Evolutionary conservation across 2,113 vertebrate genomes (phyloP).

Genomic region (Mus spicilegus): DNA sequence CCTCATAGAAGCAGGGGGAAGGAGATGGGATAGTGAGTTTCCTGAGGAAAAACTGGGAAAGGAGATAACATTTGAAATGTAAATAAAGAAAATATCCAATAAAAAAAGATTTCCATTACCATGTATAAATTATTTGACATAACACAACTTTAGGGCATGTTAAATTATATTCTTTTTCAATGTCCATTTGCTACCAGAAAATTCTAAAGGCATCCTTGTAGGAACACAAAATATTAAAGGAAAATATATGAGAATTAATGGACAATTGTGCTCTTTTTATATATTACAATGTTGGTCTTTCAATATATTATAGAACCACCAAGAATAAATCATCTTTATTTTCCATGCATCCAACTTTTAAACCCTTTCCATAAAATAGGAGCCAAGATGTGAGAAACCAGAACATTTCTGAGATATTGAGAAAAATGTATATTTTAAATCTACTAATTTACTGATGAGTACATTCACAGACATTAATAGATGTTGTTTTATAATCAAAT

Average conservation of each 20-base stretch:
- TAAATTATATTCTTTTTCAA: constrained; percentile 1
- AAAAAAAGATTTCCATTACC: neutral
- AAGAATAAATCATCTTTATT: neutral
- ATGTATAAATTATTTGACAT: neutral
- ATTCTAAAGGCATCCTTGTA: neutral
- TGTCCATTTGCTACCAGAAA: neutral
- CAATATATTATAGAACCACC: too few species aligned
- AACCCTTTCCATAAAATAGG: neutral
- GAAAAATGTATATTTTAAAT: neutral
- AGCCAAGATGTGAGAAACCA: constrained; percentile 29
- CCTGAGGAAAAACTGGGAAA: too few species aligned
- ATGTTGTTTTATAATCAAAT: constrained; percentile 46
- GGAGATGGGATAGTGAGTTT: too few species aligned
- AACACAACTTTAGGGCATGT: neutral
- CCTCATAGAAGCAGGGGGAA: too few species aligned
- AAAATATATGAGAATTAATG: neutral
- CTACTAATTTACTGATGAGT: neutral
- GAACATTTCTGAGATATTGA: neutral
- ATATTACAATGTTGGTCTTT: neutral
- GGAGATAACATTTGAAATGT: too few species aligned
- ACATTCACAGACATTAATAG: neutral
- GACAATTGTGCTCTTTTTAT: neutral
- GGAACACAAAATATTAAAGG: neutral
- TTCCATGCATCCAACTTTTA: neutral
- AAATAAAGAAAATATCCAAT: too few species aligned